Evolutionary conservation across 1,140 invertebrate genomes (phyloP).

Genomic region (Caenorhabditis remanei): DNA sequence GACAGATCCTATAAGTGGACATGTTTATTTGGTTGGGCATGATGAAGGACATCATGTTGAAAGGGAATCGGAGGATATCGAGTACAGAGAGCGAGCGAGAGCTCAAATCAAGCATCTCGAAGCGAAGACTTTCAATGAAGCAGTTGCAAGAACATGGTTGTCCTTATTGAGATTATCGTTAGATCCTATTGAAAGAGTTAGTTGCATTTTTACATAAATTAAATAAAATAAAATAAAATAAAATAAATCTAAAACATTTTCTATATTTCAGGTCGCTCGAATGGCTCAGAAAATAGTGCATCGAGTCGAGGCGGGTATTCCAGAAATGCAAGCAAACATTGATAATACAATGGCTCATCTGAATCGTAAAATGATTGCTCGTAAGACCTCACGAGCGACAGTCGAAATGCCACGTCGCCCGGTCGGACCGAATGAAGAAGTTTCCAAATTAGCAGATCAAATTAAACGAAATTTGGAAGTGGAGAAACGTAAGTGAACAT

Average conservation of each 20-base stretch:
- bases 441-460: not conserved
- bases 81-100: constrained; percentile 36
- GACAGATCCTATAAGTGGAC: not conserved
- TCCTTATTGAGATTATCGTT: constrained; percentile 70
- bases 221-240: no score
- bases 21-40: not conserved
- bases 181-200: constrained; percentile 73
- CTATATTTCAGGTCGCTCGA: constrained; percentile 56
- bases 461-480: constrained; percentile 18
- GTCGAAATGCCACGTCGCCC: constrained; percentile 44
- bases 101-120: constrained; percentile 66
- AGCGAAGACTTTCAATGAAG: constrained; percentile 72
- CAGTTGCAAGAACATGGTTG: constrained; percentile 77
- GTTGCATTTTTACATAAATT: not conserved
- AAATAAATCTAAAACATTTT: no score
- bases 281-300: constrained; percentile 34
- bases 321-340: constrained; percentile 32
- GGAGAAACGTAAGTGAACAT: not conserved
- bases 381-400: not conserved
- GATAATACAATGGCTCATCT: constrained; percentile 44
- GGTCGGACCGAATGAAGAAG: constrained; percentile 16
- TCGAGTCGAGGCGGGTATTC: constrained; percentile 2
- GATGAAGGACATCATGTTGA: not conserved
- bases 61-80: not conserved
- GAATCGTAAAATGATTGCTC: constrained; percentile 25